Base-by-base conservation (phyloP, 2,113 vertebrate species). In the Grus americana region DNA sequence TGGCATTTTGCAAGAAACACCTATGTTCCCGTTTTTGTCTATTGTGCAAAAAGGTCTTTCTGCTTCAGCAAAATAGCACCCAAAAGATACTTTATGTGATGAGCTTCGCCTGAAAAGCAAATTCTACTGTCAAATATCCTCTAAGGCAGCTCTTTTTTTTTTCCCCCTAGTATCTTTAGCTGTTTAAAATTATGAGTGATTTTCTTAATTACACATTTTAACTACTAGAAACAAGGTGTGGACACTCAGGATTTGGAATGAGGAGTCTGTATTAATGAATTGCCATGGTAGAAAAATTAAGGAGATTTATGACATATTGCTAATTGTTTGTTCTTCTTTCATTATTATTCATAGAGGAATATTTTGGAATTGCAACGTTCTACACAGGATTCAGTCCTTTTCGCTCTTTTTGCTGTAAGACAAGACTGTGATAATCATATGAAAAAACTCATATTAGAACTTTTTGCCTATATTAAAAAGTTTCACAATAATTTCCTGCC, bases 161-260 rank as follows among this genome's bases (percentile, higher is more conserved):
- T 4, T 0, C 8, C 4, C 16, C 5, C 40, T 42, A 23, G 7
- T 32, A 34, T 8, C 9, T 44, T 62, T 50, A 79, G 27, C 15
- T 29, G 18, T 55, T 73, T 55, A 34, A 79, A 79, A 57, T 44
- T 19, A 24, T 57, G 5, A 61, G 3, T 36, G 7, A 29, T 47
- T 83, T 59, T 49, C 27, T 73, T n/a, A 65, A 24, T 62, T 42
- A 16, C 4, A 71, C 5, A 42, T 55, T 55, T 75, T 81, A 75
- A 5, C 15, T 75, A 15, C 14, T 47, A 71, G 49, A 72, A 63
- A 38, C 8, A 24, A 15, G 17, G 3, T 0, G 0, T 61, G 24
- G 79, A 66, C 8, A 14, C 46, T 66, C 18, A 42, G 15, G 6
- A 3, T 66, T 72, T 79, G 8, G 15, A 79, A 32, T 24, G 12